Evolutionary conservation across 2,797 vertebrate genomes (phyloP).

Genomic region (Chiloscyllium punctatum): DNA sequence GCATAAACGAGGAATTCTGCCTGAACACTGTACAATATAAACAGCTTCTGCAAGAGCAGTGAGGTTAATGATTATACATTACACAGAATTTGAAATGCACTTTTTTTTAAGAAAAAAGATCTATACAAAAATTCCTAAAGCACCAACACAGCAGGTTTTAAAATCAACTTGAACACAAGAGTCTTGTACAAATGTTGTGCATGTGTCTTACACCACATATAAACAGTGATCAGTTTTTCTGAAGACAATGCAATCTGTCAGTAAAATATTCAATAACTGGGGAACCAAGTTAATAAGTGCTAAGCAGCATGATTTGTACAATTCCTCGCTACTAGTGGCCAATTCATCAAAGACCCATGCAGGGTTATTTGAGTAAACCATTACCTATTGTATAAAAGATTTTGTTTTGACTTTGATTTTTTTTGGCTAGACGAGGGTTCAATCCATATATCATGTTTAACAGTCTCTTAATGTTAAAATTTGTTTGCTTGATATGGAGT

Average conservation of each 20-base stretch:
- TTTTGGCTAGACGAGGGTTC: not conserved
- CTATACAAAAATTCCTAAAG: slow-evolving; percentile 30
- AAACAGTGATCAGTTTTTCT: not conserved
- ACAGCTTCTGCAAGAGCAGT: slow-evolving; percentile 26
- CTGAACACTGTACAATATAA: slow-evolving; percentile 37
- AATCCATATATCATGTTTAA: not conserved
- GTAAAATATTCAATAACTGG: not conserved
- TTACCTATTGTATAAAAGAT: not conserved
- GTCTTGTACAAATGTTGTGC: not conserved
- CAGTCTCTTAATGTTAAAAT: not conserved
- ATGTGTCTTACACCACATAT: not conserved
- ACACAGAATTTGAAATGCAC: not conserved
- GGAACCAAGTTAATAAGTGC: not conserved
- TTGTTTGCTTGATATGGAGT: not conserved
- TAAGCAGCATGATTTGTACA: not conserved
- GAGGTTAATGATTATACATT: slow-evolving; percentile 6
- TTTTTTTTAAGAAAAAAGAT: not conserved
- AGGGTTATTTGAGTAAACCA: not conserved
- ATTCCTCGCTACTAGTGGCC: not conserved
- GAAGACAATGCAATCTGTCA: not conserved
- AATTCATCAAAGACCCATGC: not conserved
- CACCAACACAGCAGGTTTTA: slow-evolving; percentile 34
- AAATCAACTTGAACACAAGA: not conserved
- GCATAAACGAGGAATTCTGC: slow-evolving; percentile 12
- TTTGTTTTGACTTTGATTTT: not conserved